These are phyloP conservation scores for Coenonympha glycerion DNA, from an alignment of 2,888 invertebrate species.

Conservation along the genomic window DNA sequence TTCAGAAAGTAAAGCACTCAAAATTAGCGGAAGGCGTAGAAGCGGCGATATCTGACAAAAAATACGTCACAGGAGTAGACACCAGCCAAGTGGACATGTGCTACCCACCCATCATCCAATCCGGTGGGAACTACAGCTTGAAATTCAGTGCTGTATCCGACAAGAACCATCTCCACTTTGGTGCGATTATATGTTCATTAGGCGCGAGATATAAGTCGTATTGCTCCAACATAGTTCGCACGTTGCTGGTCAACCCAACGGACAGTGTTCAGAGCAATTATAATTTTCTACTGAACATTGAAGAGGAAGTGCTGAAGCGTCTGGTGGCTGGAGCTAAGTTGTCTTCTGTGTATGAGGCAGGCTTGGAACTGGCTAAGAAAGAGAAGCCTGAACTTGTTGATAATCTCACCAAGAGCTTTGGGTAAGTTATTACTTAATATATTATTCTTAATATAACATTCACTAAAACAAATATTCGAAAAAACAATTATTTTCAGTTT, in stretches of 20 bases:
- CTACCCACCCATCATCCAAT: constrained; percentile 99
- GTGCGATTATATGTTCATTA: constrained; percentile 94
- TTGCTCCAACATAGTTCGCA: constrained; percentile 98
- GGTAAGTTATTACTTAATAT: constrained; percentile 58
- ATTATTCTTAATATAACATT: neutral
- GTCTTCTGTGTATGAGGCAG: constrained; percentile 90
- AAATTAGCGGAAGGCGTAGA: constrained; percentile 97
- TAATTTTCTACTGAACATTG: constrained; percentile 90
- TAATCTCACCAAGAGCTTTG: constrained; percentile 95
- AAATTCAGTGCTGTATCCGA: constrained; percentile 98
- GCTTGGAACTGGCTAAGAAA: constrained; percentile 86
- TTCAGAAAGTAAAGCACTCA: constrained; percentile 94
- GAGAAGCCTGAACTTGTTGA: constrained; percentile 90
- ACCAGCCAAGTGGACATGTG: constrained; percentile 95
- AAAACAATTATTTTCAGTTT: constrained; percentile 74
- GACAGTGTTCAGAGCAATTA: constrained; percentile 89
- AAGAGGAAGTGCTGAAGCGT: constrained; percentile 92
- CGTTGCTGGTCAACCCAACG: constrained; percentile 95
- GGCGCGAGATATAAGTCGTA: constrained; percentile 98
- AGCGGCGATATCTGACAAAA: constrained; percentile 93
- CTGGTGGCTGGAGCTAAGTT: constrained; percentile 88
- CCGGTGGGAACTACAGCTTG: constrained; percentile 97
- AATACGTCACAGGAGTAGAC: constrained; percentile 94
- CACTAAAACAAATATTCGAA: neutral
- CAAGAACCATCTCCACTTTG: constrained; percentile 95